Evolutionary conservation across 2,797 vertebrate species (phyloP).

Genomic region (Phrynocephalus vlangalii): DNA sequence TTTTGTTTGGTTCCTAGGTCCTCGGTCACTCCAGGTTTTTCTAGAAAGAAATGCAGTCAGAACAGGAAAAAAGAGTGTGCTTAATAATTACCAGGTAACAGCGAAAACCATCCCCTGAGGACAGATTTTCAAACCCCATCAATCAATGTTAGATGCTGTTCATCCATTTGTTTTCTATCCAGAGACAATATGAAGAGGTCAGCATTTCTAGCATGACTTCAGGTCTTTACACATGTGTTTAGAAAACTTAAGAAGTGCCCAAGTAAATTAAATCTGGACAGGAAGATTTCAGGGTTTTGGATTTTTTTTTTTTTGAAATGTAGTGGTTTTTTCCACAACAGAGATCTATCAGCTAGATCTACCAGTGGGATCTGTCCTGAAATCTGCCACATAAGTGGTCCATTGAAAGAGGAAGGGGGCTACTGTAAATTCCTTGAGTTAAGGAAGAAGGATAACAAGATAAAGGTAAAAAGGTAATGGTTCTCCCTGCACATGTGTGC

Average conservation of each 20-base stretch:
- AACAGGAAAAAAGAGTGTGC: not conserved
- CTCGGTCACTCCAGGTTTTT: not conserved
- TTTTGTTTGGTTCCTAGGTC: not conserved
- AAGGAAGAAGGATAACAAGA: no score
- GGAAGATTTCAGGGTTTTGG: not conserved
- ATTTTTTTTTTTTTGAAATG: not conserved
- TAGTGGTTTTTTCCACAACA: not conserved
- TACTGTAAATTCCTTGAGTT: no score
- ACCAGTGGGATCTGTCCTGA: no score
- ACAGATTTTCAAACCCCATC: not conserved
- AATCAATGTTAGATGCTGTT: not conserved
- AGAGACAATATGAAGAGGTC: not conserved
- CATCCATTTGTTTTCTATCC: not conserved
- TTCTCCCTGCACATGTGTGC: no score
- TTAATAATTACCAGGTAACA: conserved; percentile 4
- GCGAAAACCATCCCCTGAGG: not conserved
- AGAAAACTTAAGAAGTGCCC: not conserved
- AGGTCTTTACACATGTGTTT: not conserved
- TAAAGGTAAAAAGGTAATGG: no score
- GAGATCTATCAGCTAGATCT: not conserved
- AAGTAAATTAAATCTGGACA: not conserved
- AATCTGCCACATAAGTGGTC: no score
- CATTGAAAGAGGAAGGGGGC: no score
- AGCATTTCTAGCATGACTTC: not conserved
- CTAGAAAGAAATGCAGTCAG: conserved; percentile 1